Conservation (phyloP, 2,797 vertebrate genomes). For the Enteromius trimaculatus region DNA sequence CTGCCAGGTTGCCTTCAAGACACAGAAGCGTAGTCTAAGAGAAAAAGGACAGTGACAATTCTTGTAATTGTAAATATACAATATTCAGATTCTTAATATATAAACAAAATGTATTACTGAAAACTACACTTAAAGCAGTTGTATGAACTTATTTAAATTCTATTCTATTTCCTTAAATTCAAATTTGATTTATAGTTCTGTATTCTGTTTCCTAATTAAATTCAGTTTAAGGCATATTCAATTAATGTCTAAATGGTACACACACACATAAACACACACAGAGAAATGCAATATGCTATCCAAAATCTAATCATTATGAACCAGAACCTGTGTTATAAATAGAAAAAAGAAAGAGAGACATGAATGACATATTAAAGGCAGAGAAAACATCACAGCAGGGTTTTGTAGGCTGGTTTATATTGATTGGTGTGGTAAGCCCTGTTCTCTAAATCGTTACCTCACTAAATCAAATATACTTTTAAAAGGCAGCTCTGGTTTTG, state of each 20-base stretch:
- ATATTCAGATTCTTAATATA: background rate
- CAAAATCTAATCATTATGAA: conserved; percentile 3
- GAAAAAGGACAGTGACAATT: background rate
- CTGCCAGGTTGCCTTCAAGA: conserved; percentile 83
- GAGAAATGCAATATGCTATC: background rate
- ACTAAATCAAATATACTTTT: conserved; percentile 43
- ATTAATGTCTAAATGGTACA: background rate
- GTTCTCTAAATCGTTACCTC: conserved; percentile 33
- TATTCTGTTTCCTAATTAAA: background rate
- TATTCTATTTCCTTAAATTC: background rate
- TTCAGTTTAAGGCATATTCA: background rate
- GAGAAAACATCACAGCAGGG: conserved; percentile 18
- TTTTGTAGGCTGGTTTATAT: conserved; percentile 32
- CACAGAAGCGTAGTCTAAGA: conserved; percentile 67
- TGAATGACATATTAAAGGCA: background rate
- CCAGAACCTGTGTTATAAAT: conserved; percentile 3
- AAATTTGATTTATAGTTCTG: background rate
- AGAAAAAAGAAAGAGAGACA: background rate
- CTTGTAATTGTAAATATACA: background rate
- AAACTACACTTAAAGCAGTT: background rate
- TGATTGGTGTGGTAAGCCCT: conserved; percentile 49
- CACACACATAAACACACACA: background rate
- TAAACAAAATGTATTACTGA: background rate
- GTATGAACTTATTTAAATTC: no score
- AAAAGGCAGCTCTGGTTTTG: conserved; percentile 37